Conservation (phyloP, 2,113 vertebrate species). For the Notarius quadriscutis region DNA sequence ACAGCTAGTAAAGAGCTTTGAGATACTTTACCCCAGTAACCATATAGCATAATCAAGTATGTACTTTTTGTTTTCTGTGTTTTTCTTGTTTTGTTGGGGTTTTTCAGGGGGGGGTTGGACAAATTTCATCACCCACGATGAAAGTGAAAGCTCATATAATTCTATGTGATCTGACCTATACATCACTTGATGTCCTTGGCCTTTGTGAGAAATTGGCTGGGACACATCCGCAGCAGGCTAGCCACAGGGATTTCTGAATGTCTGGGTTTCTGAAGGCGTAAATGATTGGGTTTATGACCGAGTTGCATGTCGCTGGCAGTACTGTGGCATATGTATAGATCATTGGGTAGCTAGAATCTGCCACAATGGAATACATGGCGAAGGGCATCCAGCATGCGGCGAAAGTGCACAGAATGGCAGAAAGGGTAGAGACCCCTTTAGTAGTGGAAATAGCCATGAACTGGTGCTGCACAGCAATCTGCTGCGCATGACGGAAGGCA, state of each 20-base stretch:
- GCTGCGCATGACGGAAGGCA: constrained; percentile 88
- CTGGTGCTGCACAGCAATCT: constrained; percentile 92
- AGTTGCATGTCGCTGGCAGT: constrained; percentile 85
- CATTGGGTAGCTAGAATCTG: constrained; percentile 82
- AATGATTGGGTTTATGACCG: constrained; percentile 88
- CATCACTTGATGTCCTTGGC: constrained; percentile 87
- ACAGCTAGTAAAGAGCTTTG: background rate
- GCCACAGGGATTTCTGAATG: constrained; percentile 89
- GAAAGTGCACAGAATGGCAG: constrained; percentile 86
- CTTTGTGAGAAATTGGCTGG: constrained; percentile 79
- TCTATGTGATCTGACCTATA: constrained; percentile 66
- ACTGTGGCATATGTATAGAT: constrained; percentile 87
- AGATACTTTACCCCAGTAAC: background rate
- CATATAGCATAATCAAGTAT: constrained; percentile 1
- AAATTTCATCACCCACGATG: constrained; percentile 15
- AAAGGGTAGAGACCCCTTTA: constrained; percentile 89
- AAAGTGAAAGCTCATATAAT: background rate
- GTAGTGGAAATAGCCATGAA: constrained; percentile 86
- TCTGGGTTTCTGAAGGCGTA: constrained; percentile 91
- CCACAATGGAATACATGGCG: constrained; percentile 86
- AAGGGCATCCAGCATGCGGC: constrained; percentile 89
- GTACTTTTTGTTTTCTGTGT: background rate
- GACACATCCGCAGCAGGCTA: constrained; percentile 86
- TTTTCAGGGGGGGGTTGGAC: background rate
- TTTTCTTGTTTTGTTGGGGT: background rate